phyloP scores from a whole-genome alignment of 2,888 invertebrate species.

The Pandemis cinnamomeana region DNA sequence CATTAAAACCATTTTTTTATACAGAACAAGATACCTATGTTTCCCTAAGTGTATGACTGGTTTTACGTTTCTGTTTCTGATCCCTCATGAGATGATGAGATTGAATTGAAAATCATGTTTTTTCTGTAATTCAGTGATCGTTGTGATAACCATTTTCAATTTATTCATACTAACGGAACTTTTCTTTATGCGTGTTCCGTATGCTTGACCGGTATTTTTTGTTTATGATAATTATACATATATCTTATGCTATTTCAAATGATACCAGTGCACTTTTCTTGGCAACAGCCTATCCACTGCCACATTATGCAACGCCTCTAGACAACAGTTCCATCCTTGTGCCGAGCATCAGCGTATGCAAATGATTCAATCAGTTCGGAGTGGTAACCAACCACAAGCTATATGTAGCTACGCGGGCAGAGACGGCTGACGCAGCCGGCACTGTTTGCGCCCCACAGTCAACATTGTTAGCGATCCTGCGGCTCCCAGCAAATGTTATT shows the following conservation, averaged over 20 bases:
- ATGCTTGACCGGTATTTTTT: no score
- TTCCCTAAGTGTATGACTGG: no score
- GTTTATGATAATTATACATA: no score
- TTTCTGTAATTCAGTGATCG: no score
- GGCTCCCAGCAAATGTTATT: conserved; percentile 70
- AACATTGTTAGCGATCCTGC: conserved; percentile 77
- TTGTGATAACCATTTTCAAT: no score
- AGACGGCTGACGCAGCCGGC: conserved; percentile 75
- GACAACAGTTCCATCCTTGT: conserved; percentile 15
- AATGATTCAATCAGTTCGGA: conserved; percentile 41
- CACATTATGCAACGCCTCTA: not conserved
- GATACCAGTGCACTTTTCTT: not conserved
- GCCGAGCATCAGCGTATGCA: conserved; percentile 36
- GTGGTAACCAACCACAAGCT: conserved; percentile 13
- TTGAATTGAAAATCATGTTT: no score
- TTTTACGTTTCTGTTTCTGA: no score
- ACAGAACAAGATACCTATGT: no score
- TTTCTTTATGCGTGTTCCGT: no score
- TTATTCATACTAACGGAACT: no score
- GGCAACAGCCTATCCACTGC: not conserved
- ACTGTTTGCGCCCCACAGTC: conserved; percentile 77
- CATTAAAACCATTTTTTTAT: no score
- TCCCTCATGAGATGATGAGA: no score
- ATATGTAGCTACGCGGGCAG: conserved; percentile 51
- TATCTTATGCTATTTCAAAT: not conserved